phyloP scores from a whole-genome alignment of 2,113 vertebrate species.

The Poecile atricapillus region DNA sequence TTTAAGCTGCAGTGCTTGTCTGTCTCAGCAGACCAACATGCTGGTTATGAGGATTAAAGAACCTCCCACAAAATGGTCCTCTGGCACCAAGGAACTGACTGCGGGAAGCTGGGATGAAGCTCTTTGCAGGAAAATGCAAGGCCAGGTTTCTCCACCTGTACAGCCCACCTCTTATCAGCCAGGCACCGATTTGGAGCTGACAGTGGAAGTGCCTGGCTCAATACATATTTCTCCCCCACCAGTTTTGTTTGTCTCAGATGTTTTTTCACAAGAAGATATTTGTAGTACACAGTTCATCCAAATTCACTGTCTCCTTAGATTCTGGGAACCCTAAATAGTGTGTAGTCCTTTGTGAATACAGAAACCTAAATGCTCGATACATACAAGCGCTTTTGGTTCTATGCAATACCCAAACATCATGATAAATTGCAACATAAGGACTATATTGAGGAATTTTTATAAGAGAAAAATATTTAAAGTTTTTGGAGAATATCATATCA shows the following conservation, averaged over 20 bases:
- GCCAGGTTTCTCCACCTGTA: neutral
- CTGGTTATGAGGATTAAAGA: neutral
- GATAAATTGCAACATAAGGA: neutral
- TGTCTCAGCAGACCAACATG: neutral
- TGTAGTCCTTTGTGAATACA: neutral
- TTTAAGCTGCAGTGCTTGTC: neutral
- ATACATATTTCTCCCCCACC: neutral
- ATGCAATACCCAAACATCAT: neutral
- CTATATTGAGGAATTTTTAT: neutral
- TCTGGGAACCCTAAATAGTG: neutral
- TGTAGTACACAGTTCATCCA: neutral
- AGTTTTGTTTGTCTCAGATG: fast-evolving
- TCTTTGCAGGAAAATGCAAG: fast-evolving
- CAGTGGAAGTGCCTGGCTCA: neutral
- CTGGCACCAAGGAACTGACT: neutral
- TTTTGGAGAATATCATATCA: neutral
- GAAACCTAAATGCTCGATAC: neutral
- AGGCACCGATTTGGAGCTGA: neutral
- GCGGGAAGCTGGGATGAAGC: neutral
- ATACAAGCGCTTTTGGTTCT: neutral
- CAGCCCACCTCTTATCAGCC: neutral
- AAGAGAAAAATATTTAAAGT: neutral
- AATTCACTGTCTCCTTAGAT: neutral
- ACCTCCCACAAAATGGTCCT: neutral
- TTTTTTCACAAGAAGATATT: neutral